A percentile compares a stretch with the other conserved stretches of the same genome.
These are phyloP conservation scores for Manis crassicaudata DNA, from an alignment of 2,797 vertebrate genomes.

Conservation along the genomic window DNA sequence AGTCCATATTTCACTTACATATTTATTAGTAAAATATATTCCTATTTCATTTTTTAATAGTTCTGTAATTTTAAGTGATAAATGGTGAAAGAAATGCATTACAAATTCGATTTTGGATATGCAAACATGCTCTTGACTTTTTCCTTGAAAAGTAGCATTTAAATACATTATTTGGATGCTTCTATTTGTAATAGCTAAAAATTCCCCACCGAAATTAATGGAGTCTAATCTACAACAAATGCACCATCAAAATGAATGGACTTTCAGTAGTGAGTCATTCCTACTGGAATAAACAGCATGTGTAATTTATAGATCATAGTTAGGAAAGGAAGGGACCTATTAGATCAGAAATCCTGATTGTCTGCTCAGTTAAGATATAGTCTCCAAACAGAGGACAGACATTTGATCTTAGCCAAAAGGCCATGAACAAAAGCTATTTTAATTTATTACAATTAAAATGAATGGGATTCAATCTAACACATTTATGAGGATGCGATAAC, in stretches of 20 bases:
- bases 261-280: constrained; percentile 21
- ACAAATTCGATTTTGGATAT: background rate
- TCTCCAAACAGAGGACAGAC: constrained; percentile 76
- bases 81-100: background rate
- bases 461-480: constrained; percentile 77
- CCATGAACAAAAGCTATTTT: constrained; percentile 82
- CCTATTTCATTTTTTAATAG: background rate
- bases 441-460: constrained; percentile 83
- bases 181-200: constrained; percentile 34
- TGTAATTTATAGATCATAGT: constrained; percentile 33
- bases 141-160: background rate
- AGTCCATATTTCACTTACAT: background rate
- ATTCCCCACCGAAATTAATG: constrained; percentile 33
- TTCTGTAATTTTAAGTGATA: background rate
- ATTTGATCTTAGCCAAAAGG: constrained; percentile 82
- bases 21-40: background rate
- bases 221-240: constrained; percentile 35
- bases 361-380: constrained; percentile 66
- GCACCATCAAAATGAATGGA: background rate
- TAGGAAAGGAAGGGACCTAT: constrained; percentile 23
- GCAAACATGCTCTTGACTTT: background rate
- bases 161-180: background rate
- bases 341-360: constrained; percentile 34
- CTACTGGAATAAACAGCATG: constrained; percentile 26
- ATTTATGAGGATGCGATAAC: constrained; percentile 74